Evolutionary conservation across 2,113 vertebrate species (phyloP).

Genomic region (Terrapene triunguis): DNA sequence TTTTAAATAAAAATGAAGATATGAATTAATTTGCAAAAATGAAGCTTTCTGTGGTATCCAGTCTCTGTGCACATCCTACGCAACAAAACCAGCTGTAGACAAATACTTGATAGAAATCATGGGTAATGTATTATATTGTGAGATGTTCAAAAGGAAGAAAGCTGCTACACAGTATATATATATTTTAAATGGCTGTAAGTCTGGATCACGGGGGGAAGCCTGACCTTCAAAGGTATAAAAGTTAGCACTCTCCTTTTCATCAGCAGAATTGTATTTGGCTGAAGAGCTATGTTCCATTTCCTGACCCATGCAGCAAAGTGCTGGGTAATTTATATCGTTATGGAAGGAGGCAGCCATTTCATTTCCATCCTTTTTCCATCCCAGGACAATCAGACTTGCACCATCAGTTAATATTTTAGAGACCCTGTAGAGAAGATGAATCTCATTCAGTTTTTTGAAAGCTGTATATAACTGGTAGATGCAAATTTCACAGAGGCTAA

Average conservation of each 20-base stretch:
- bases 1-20: neutral
- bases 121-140: neutral
- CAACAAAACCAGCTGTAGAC: neutral
- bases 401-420: neutral
- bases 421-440: neutral
- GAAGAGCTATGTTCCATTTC: fast-evolving
- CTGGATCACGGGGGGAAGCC: neutral
- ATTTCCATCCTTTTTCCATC: neutral
- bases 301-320: neutral
- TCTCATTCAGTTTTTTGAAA: neutral
- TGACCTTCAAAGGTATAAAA: neutral
- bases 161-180: fast-evolving
- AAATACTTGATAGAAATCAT: neutral
- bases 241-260: neutral
- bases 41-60: neutral
- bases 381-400: neutral
- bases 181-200: neutral
- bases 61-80: neutral
- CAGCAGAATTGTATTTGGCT: fast-evolving
- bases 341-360: neutral
- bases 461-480: neutral
- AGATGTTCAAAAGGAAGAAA: neutral
- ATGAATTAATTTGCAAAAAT: neutral
- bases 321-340: neutral
- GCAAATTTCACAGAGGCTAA: neutral